Conservation (phyloP, 2,797 vertebrate species). For the Ibycter americanus region DNA sequence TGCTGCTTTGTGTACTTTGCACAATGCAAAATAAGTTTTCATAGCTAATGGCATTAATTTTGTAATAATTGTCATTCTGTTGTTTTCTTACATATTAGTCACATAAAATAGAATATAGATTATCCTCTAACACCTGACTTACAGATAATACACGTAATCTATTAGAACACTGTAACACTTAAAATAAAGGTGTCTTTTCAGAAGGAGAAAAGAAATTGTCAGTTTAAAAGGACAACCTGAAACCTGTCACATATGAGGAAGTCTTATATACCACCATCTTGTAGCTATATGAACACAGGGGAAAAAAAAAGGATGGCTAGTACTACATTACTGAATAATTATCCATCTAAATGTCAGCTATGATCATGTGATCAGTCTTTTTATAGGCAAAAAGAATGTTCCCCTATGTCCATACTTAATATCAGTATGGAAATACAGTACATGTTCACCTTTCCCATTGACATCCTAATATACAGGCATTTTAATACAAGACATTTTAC, state of each 20-base stretch:
- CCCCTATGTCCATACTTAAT: slow-evolving; percentile 62
- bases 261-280: not conserved
- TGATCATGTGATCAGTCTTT: slow-evolving; percentile 56
- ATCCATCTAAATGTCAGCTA: slow-evolving; percentile 70
- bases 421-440: slow-evolving; percentile 52
- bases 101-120: not conserved
- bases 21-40: not conserved
- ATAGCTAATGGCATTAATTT: not conserved
- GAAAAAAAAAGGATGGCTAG: slow-evolving; percentile 21
- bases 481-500: slow-evolving; percentile 37
- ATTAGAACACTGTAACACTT: not conserved
- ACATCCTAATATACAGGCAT: slow-evolving; percentile 28
- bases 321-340: slow-evolving; percentile 63
- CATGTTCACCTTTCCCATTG: slow-evolving; percentile 48
- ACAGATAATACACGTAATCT: not conserved
- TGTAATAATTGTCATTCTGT: not conserved
- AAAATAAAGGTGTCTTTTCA: not conserved
- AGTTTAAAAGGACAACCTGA: not conserved
- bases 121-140: not conserved
- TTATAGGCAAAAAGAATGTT: slow-evolving; percentile 66
- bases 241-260: not conserved
- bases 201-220: not conserved
- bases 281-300: not conserved
- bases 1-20: not conserved
- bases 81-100: not conserved